A percentile compares a stretch with the other conserved stretches of the same genome.
Evolutionary conservation across 2,797 vertebrate species (phyloP).

Genomic region (Pseudotriccus pelzelni): DNA sequence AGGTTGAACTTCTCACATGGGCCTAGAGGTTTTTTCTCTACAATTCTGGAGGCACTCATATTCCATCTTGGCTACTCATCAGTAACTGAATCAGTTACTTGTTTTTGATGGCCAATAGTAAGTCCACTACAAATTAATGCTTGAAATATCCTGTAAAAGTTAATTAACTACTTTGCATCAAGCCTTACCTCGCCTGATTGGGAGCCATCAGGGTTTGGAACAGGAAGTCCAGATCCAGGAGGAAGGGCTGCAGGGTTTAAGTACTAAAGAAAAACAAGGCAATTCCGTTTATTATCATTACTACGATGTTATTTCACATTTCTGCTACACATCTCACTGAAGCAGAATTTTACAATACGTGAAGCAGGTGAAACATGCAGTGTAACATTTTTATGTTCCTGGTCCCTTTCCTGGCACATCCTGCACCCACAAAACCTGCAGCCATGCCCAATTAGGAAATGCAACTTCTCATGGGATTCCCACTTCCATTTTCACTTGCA

Average conservation of each 20-base stretch:
- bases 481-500: not conserved
- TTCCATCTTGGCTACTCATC: not conserved
- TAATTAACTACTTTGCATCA: not conserved
- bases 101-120: not conserved
- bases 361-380: not conserved
- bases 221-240: slow-evolving; percentile 80
- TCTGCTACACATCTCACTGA: not conserved
- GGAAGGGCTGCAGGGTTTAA: slow-evolving; percentile 79
- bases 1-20: not conserved
- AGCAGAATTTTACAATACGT: not conserved
- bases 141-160: not conserved
- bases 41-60: not conserved
- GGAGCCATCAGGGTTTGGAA: slow-evolving; percentile 72
- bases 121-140: not conserved
- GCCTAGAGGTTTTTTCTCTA: not conserved
- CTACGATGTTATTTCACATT: fast-evolving
- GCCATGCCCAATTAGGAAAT: not conserved
- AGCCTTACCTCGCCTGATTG: slow-evolving; percentile 88
- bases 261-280: slow-evolving; percentile 74
- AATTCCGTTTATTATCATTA: not conserved
- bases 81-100: not conserved
- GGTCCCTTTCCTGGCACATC: not conserved
- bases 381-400: fast-evolving
- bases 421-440: not conserved
- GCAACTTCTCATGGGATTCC: not conserved